Conservation (phyloP, 2,113 vertebrate species). For the Jaculus jaculus region DNA sequence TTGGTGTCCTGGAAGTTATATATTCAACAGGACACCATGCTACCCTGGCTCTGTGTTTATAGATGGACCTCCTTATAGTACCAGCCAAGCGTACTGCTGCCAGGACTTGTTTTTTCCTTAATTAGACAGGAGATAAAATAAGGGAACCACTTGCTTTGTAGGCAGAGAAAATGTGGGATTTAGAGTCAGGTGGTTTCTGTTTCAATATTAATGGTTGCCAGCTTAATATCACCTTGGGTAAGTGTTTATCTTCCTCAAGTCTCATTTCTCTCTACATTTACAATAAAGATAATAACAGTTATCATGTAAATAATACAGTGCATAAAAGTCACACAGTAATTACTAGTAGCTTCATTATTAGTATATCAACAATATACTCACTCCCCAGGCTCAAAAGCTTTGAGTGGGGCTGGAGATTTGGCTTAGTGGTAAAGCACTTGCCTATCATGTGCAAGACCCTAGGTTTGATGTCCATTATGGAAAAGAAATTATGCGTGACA, state of each 20-base stretch:
- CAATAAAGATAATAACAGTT: background rate
- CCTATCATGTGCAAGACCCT: background rate
- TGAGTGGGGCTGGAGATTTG: background rate
- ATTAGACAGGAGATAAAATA: background rate
- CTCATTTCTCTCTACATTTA: background rate
- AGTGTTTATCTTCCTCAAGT: background rate
- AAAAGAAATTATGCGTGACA: background rate
- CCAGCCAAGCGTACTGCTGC: fast-evolving
- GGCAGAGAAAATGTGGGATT: background rate
- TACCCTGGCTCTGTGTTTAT: background rate
- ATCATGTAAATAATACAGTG: background rate
- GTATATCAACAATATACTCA: background rate
- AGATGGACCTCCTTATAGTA: too few species aligned
- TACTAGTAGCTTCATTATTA: background rate
- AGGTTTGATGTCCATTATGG: background rate
- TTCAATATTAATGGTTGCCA: background rate
- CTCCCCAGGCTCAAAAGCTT: background rate
- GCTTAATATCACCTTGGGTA: background rate
- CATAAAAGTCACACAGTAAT: background rate
- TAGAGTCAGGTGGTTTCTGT: background rate
- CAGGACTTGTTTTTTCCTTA: background rate
- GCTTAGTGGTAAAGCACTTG: background rate
- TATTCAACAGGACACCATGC: fast-evolving
- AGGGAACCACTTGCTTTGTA: background rate
- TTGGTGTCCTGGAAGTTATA: background rate